Evolutionary conservation across 1,140 invertebrate species (phyloP).

Genomic region (Trichonephila clavipes): DNA sequence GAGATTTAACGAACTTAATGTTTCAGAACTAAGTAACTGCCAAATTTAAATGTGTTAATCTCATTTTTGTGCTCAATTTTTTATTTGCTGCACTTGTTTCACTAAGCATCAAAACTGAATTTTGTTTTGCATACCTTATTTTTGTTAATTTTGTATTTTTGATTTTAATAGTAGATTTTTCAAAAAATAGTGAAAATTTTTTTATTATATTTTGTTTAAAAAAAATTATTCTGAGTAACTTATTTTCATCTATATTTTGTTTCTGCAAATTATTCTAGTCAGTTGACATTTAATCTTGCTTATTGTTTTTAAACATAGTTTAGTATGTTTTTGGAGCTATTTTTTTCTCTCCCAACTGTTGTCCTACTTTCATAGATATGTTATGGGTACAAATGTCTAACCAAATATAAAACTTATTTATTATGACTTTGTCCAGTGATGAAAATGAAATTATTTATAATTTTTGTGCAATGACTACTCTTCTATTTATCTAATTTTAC

Average conservation of each 20-base stretch:
- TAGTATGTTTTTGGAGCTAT: no score
- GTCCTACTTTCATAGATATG: no score
- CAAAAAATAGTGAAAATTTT: not conserved
- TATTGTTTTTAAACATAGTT: no score
- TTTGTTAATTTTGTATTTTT: not conserved
- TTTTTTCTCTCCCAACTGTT: no score
- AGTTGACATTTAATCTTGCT: not conserved
- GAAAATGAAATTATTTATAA: no score
- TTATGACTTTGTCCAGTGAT: no score
- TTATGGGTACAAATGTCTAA: no score
- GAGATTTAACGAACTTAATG: not conserved
- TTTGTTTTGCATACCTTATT: not conserved
- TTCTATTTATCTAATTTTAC: no score
- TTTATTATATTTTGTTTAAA: not conserved
- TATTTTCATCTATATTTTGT: not conserved
- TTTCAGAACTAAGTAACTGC: not conserved
- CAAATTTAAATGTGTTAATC: not conserved
- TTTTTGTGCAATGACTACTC: no score
- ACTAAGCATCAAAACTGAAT: not conserved
- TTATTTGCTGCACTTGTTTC: constrained; percentile 1
- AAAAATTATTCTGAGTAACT: not conserved
- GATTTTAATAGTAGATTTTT: not conserved
- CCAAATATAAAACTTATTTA: no score
- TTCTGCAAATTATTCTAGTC: not conserved
- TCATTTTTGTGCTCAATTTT: constrained; percentile 19